These are phyloP conservation scores for Chloropsis hardwickii DNA, from an alignment of 2,113 vertebrate genomes.

Conservation along the genomic window DNA sequence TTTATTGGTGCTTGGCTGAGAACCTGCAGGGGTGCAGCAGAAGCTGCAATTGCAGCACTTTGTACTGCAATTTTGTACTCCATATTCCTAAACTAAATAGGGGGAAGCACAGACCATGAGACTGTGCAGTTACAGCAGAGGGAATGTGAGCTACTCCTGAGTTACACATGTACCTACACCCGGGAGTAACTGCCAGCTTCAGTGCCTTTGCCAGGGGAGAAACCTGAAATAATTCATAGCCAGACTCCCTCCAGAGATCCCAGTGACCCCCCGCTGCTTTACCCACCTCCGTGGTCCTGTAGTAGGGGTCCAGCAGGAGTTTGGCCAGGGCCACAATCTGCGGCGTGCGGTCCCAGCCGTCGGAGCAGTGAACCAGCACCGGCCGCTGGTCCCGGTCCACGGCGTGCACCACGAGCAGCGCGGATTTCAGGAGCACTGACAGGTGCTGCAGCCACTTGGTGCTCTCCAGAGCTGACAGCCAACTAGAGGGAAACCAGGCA, in stretches of 20 bases:
- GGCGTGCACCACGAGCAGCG: conserved; percentile 88
- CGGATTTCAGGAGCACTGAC: conserved; percentile 90
- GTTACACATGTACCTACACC: background rate
- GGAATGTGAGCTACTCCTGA: background rate
- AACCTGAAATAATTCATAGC: background rate
- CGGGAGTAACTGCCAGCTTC: background rate
- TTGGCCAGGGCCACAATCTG: conserved; percentile 96
- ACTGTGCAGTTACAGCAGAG: background rate
- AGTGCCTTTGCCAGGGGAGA: background rate
- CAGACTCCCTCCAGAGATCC: background rate
- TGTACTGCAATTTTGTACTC: background rate
- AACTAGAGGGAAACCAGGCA: conserved; percentile 74
- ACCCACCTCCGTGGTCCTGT: conserved; percentile 92
- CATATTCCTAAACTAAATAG: background rate
- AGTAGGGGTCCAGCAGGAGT: conserved; percentile 93
- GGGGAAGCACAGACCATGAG: background rate
- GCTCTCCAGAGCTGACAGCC: conserved; percentile 95
- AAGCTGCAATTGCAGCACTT: background rate
- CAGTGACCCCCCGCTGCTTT: background rate
- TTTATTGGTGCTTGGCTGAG: background rate
- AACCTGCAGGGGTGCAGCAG: background rate
- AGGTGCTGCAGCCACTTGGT: conserved; percentile 98
- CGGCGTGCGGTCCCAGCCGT: conserved; percentile 96
- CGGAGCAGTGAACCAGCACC: conserved; percentile 94
- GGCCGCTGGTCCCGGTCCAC: conserved; percentile 92